phyloP scores from a whole-genome alignment of 2,888 invertebrate genomes.

The Rhagonycha lutea region DNA sequence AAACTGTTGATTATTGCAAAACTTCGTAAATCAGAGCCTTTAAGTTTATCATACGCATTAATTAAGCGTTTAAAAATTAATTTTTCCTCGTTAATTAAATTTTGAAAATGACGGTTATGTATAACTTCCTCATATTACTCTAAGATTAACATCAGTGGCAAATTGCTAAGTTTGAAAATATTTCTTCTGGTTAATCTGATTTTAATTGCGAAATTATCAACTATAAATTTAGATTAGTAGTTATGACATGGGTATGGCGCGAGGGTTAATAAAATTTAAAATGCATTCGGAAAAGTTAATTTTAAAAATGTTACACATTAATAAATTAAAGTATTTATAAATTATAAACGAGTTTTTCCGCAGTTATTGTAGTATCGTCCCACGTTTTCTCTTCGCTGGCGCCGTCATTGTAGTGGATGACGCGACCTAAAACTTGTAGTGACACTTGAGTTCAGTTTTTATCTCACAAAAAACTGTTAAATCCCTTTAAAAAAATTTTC shows the following conservation, averaged over 20 bases:
- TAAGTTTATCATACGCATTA: not conserved
- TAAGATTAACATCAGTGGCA: not conserved
- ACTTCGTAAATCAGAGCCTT: not conserved
- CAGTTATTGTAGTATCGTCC: too few relatives aligned
- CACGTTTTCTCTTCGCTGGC: too few relatives aligned
- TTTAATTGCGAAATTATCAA: not conserved
- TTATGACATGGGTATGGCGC: not conserved
- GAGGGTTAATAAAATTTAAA: not conserved
- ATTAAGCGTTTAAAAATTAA: not conserved
- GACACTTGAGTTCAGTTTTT: too few relatives aligned
- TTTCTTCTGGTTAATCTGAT: not conserved
- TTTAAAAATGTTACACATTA: too few relatives aligned
- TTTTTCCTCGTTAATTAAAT: not conserved
- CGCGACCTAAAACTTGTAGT: too few relatives aligned
- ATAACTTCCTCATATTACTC: not conserved
- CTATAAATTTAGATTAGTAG: not conserved
- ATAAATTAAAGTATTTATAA: too few relatives aligned
- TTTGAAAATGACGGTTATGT: not conserved
- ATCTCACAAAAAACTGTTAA: too few relatives aligned
- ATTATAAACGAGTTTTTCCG: too few relatives aligned
- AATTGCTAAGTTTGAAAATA: not conserved
- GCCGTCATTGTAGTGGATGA: too few relatives aligned
- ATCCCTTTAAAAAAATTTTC: too few relatives aligned
- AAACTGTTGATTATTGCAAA: not conserved
- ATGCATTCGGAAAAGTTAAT: not conserved